phyloP scores from a whole-genome alignment of 2,113 vertebrate genomes.

The Apodemus speciosus region DNA sequence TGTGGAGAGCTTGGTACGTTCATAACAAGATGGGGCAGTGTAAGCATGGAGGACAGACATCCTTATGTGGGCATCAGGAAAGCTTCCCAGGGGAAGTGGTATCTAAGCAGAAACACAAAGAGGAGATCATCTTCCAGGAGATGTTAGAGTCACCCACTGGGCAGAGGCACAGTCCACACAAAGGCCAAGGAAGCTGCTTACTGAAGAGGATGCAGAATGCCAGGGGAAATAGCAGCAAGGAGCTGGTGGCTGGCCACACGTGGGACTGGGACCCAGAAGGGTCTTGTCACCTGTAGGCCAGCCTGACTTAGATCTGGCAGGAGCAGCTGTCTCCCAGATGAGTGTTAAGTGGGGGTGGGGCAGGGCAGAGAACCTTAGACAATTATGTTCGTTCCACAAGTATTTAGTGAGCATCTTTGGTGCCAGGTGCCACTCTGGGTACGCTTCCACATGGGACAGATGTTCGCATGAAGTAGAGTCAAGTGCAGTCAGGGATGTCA shows the following conservation, averaged over 20 bases:
- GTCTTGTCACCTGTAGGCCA: background rate
- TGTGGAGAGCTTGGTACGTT: background rate
- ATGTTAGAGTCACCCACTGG: too few species aligned
- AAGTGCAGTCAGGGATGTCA: background rate
- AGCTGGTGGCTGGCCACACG: background rate
- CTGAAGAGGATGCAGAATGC: too few species aligned
- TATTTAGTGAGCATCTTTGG: background rate
- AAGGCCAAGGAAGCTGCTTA: background rate
- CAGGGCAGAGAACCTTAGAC: background rate
- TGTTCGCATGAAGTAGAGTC: background rate
- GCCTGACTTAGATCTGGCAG: background rate
- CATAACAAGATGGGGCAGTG: background rate
- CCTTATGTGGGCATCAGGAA: background rate
- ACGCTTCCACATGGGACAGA: background rate
- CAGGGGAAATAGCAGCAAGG: fast-evolving
- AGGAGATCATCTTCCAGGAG: background rate
- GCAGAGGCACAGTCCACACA: fast-evolving
- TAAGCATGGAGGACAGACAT: background rate
- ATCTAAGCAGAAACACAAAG: background rate
- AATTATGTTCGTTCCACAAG: background rate
- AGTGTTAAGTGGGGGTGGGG: background rate
- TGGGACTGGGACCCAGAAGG: background rate
- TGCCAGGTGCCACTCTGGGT: background rate
- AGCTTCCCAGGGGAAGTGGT: background rate
- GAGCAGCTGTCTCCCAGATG: background rate